phyloP scores from a whole-genome alignment of 2,113 vertebrate species.

The Echinops telfairi region DNA sequence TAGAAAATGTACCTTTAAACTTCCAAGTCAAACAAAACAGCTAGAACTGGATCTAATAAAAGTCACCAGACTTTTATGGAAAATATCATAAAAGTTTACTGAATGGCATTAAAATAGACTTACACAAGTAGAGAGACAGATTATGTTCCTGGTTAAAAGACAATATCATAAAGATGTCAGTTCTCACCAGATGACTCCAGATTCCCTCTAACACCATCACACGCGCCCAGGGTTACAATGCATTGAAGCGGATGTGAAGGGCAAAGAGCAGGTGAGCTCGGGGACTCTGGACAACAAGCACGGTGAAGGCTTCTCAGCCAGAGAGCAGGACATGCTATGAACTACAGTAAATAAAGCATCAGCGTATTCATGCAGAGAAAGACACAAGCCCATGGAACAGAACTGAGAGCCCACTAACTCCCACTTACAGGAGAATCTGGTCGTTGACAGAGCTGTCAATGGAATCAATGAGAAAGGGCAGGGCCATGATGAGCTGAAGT shows the following conservation, averaged over 20 bases:
- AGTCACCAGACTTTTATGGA: constrained; percentile 24
- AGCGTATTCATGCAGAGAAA: background rate
- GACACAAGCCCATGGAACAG: background rate
- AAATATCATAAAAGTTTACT: constrained; percentile 17
- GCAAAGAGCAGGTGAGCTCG: background rate
- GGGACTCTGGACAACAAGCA: background rate
- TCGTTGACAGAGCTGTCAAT: background rate
- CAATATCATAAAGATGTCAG: constrained; percentile 15
- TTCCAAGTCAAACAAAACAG: constrained; percentile 26
- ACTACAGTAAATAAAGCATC: background rate
- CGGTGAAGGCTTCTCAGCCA: background rate
- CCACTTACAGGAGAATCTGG: background rate
- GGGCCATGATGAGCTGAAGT: background rate
- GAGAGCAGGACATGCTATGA: background rate
- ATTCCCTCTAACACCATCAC: constrained; percentile 10
- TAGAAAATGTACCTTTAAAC: constrained; percentile 30
- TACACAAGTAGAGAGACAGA: constrained; percentile 10
- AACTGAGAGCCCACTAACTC: background rate
- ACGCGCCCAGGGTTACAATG: background rate
- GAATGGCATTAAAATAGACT: constrained; percentile 4
- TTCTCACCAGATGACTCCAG: background rate
- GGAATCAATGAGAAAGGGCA: background rate
- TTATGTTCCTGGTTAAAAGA: constrained; percentile 3
- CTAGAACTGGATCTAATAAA: constrained; percentile 55
- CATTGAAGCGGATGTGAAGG: constrained; percentile 2